Evolutionary conservation across 2,888 invertebrate species (phyloP).

Genomic region (Chymomyza amoena): DNA sequence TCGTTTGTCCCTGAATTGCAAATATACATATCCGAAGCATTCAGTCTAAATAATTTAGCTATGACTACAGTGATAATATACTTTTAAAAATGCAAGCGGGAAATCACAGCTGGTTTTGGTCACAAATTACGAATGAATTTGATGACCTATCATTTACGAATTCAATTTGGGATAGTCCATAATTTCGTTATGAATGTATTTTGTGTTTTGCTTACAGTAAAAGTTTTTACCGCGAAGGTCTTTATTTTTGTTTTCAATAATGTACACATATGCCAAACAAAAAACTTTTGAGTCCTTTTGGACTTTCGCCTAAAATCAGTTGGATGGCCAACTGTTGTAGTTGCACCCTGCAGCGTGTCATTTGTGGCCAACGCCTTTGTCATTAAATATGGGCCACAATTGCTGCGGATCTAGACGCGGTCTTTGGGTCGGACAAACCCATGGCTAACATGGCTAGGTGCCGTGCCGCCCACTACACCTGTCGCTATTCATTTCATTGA

Average conservation of each 20-base stretch:
- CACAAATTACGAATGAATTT: too few relatives aligned
- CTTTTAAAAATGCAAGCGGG: too few relatives aligned
- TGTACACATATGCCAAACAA: neutral
- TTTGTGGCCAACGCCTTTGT: conserved; percentile 1
- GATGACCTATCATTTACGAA: too few relatives aligned
- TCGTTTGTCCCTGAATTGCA: too few relatives aligned
- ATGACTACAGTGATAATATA: too few relatives aligned
- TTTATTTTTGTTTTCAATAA: neutral
- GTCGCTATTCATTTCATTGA: conserved; percentile 2
- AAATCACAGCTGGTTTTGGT: too few relatives aligned
- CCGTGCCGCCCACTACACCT: neutral
- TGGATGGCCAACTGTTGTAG: neutral
- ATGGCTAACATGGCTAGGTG: neutral
- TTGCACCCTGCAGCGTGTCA: neutral
- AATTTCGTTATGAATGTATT: too few relatives aligned
- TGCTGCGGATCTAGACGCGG: neutral
- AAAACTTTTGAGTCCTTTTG: neutral
- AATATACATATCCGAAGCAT: too few relatives aligned
- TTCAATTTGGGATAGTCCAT: too few relatives aligned
- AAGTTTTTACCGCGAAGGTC: too few relatives aligned
- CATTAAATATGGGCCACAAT: neutral
- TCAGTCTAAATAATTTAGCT: too few relatives aligned
- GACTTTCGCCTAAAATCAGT: neutral
- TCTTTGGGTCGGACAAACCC: neutral
- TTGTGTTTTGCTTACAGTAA: too few relatives aligned